Evolutionary conservation across 2,113 vertebrate species (phyloP).

Genomic region (Lophius piscatorius): DNA sequence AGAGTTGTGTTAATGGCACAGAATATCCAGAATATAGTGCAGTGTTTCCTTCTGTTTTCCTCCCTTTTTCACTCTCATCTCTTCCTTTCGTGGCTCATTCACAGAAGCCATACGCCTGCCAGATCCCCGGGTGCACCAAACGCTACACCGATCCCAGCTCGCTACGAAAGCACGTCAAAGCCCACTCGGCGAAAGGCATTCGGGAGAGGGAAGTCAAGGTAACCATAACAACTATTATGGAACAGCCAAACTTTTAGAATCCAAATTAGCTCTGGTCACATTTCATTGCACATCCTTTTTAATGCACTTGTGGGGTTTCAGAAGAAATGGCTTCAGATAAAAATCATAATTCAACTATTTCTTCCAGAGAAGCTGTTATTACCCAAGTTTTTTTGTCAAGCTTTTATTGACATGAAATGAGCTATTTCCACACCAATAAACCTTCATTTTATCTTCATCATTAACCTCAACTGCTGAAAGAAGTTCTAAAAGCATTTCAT

Average conservation of each 20-base stretch:
- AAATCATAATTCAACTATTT: too few species aligned
- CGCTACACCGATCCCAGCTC: constrained; percentile 80
- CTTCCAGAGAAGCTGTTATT: too few species aligned
- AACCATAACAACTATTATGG: neutral
- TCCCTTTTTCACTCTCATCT: neutral
- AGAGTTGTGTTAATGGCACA: neutral
- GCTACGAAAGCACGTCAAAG: constrained; percentile 77
- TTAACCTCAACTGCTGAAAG: neutral
- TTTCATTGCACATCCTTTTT: too few species aligned
- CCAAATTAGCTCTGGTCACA: too few species aligned
- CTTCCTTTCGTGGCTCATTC: neutral
- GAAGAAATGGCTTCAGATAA: too few species aligned
- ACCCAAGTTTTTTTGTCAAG: neutral
- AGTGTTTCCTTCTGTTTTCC: neutral
- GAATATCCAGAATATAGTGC: too few species aligned
- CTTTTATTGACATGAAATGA: neutral
- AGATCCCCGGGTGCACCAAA: constrained; percentile 78
- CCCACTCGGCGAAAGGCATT: constrained; percentile 69
- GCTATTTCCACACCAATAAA: neutral
- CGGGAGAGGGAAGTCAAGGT: constrained; percentile 71
- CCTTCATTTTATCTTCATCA: neutral
- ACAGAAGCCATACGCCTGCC: constrained; percentile 80
- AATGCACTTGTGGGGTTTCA: too few species aligned
- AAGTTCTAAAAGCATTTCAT: too few species aligned
- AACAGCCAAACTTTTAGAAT: neutral